Evolutionary conservation across 2,797 vertebrate species (phyloP).

Genomic region (Thamnophis elegans): DNA sequence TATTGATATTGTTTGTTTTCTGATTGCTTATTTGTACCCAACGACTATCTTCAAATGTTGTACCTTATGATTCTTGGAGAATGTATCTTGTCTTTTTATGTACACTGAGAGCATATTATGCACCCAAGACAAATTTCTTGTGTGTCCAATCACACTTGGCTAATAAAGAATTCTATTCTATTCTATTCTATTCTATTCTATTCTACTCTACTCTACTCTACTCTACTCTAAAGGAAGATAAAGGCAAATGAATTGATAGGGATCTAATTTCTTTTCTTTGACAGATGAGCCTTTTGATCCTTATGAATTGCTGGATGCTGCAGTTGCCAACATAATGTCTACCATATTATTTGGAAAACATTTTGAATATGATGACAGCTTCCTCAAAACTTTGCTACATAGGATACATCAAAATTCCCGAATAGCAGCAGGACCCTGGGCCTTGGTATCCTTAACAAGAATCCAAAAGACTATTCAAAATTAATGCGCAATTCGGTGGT

Average conservation of each 20-base stretch:
- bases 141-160: too few relatives aligned
- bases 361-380: not conserved
- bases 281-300: not conserved
- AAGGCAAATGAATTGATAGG: not conserved
- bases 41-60: too few relatives aligned
- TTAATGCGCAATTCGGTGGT: not conserved
- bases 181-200: too few relatives aligned
- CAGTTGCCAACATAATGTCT: not conserved
- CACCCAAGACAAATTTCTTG: too few relatives aligned
- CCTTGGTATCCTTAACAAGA: not conserved
- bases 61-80: too few relatives aligned
- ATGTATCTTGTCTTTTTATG: too few relatives aligned
- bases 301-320: not conserved
- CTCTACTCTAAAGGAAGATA: not conserved
- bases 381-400: not conserved
- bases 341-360: slow-evolving; percentile 3
- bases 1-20: too few relatives aligned
- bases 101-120: too few relatives aligned
- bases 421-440: not conserved
- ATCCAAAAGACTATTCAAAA: not conserved
- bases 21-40: too few relatives aligned
- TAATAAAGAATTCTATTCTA: too few relatives aligned
- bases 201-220: too few relatives aligned
- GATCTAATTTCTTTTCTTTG: not conserved
- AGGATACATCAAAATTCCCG: not conserved